Conservation (phyloP, 92 coral and sea anemone genomes). For the Palythoa grandiflora region DNA sequence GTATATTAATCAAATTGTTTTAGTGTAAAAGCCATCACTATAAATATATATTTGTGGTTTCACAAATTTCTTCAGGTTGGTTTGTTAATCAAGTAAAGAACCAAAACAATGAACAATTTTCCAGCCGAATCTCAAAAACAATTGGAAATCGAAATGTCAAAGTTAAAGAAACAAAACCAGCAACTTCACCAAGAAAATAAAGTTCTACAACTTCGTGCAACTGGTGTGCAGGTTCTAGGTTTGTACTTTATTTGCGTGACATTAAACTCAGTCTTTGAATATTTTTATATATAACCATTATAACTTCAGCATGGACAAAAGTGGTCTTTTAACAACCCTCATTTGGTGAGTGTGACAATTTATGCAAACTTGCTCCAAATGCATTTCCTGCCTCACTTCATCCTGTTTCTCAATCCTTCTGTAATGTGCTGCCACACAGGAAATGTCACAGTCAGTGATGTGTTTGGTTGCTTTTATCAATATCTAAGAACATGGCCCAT, state of each 20-base stretch:
- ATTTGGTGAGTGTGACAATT: no score
- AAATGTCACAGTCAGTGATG: no score
- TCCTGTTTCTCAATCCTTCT: no score
- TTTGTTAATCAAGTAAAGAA: background rate
- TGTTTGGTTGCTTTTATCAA: no score
- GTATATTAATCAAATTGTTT: background rate
- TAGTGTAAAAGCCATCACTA: background rate
- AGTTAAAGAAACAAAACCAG: conserved; percentile 56
- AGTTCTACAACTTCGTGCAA: conserved; percentile 68
- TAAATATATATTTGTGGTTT: background rate
- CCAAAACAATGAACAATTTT: background rate
- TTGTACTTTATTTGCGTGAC: background rate
- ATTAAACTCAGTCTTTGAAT: background rate
- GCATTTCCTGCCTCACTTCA: no score
- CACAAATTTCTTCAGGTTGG: background rate
- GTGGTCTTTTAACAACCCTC: no score
- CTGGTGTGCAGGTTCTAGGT: conserved; percentile 84
- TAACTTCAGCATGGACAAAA: no score
- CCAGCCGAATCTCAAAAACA: background rate
- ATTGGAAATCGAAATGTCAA: conserved; percentile 21
- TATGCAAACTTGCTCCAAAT: no score
- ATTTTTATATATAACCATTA: no score
- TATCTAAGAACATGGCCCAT: no score
- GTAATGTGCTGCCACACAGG: no score
- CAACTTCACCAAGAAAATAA: conserved; percentile 75